Evolutionary conservation across 1,140 invertebrate genomes (phyloP).

Genomic region (Zaprionus kolodkinae): DNA sequence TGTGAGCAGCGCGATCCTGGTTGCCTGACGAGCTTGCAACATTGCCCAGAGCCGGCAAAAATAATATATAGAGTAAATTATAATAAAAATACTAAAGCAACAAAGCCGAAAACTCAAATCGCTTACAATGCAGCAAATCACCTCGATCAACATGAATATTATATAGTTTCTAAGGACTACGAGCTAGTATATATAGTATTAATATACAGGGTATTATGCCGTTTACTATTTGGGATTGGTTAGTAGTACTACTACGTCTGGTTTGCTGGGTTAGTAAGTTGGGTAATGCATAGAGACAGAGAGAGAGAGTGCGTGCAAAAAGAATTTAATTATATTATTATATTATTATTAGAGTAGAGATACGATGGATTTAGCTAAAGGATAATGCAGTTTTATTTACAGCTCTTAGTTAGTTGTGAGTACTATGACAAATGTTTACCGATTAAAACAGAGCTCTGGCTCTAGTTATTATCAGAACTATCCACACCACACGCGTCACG

Average conservation of each 20-base stretch:
- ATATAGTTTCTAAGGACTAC: neutral
- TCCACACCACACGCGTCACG: neutral
- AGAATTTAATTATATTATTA: conserved; percentile 9
- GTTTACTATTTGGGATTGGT: neutral
- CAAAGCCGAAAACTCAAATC: conserved; percentile 25
- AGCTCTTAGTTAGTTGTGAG: conserved; percentile 9
- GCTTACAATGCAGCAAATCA: conserved; percentile 7
- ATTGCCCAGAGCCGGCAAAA: conserved; percentile 17
- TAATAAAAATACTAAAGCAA: conserved; percentile 26
- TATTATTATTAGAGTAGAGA: neutral
- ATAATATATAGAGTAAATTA: conserved; percentile 24
- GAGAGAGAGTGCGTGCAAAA: conserved; percentile 25
- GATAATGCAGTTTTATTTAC: conserved; percentile 17
- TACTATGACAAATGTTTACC: conserved; percentile 23
- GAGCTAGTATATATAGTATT: conserved; percentile 3
- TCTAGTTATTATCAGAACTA: neutral
- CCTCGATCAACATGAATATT: conserved; percentile 26
- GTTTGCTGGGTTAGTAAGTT: conserved; percentile 3
- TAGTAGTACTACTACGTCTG: neutral
- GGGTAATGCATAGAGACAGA: conserved; percentile 12
- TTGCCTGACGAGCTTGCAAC: neutral
- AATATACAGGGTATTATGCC: conserved; percentile 6
- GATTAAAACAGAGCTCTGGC: neutral
- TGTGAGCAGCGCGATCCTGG: conserved; percentile 15
- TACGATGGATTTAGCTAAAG: conserved; percentile 18